These are phyloP conservation scores for Sesamia nonagrioides DNA, from an alignment of 1,140 invertebrate species.

Conservation along the genomic window DNA sequence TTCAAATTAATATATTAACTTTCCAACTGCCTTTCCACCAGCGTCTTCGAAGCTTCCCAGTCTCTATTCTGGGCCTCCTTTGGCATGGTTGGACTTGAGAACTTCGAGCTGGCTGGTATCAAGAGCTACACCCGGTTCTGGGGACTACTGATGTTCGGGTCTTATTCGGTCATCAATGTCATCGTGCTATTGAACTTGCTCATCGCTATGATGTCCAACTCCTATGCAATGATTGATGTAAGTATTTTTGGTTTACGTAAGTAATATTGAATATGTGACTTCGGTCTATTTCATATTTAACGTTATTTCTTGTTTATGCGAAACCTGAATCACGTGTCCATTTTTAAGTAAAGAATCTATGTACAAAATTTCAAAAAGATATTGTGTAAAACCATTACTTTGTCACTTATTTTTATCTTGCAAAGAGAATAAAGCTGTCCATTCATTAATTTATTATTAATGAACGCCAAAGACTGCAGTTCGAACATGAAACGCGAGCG, in stretches of 20 bases:
- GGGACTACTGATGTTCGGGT: conserved; percentile 95
- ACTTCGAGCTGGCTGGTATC: conserved; percentile 94
- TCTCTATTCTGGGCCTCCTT: conserved; percentile 98
- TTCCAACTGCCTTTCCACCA: conserved; percentile 80
- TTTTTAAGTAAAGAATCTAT: no score
- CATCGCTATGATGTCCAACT: conserved; percentile 99
- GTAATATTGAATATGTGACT: no score
- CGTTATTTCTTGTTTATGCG: no score
- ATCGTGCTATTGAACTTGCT: conserved; percentile 97
- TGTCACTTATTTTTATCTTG: not conserved
- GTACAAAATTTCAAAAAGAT: no score
- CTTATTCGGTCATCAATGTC: conserved; percentile 96
- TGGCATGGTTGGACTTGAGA: conserved; percentile 95
- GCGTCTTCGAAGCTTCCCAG: conserved; percentile 97
- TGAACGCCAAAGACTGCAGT: not conserved
- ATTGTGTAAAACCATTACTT: not conserved
- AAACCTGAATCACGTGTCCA: no score
- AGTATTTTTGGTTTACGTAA: conserved; percentile 27
- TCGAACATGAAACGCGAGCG: not conserved
- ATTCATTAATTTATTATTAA: not conserved
- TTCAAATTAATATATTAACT: no score
- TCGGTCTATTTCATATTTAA: no score
- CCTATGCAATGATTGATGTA: conserved; percentile 88
- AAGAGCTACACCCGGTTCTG: conserved; percentile 96
- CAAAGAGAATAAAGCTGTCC: no score